Conservation (phyloP, 2,888 invertebrate genomes). For the Pycnomerus fuliginosus region DNA sequence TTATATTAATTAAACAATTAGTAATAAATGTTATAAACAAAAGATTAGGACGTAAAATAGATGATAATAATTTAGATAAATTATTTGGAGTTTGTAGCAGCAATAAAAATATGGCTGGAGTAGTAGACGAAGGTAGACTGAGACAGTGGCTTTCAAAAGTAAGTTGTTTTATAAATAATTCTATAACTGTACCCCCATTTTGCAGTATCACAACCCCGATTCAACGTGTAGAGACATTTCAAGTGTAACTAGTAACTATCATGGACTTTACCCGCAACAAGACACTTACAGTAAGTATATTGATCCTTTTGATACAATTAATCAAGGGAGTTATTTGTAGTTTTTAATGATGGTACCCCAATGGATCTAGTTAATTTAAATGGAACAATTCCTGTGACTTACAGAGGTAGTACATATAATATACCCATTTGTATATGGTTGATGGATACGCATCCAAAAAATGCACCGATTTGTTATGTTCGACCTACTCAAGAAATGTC, state of each 20-base stretch:
- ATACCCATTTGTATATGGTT: slow-evolving; percentile 97
- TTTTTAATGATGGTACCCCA: slow-evolving; percentile 83
- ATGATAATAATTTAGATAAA: too few relatives aligned
- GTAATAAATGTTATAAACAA: too few relatives aligned
- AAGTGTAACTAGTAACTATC: slow-evolving; percentile 64
- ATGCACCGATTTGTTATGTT: slow-evolving; percentile 93
- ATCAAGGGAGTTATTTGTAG: slow-evolving; percentile 51
- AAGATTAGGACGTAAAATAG: too few relatives aligned
- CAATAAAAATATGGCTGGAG: too few relatives aligned
- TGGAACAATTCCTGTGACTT: slow-evolving; percentile 91
- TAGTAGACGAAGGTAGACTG: slow-evolving; percentile 56
- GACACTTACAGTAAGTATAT: slow-evolving; percentile 68
- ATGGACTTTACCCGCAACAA: slow-evolving; percentile 63
- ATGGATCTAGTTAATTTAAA: slow-evolving; percentile 81
- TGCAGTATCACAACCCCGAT: slow-evolving; percentile 71
- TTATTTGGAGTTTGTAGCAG: too few relatives aligned
- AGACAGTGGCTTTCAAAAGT: slow-evolving; percentile 57
- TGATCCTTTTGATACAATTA: neutral
- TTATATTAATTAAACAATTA: too few relatives aligned
- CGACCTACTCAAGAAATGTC: slow-evolving; percentile 94
- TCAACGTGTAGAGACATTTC: slow-evolving; percentile 67
- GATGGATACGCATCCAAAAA: slow-evolving; percentile 95
- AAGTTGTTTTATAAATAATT: slow-evolving; percentile 29
- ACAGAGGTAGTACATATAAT: slow-evolving; percentile 86
- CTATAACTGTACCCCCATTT: slow-evolving; percentile 27